Evolutionary conservation across 2,888 invertebrate genomes (phyloP), one percentile per base, ranked within the genome.

Genomic region (Fragum fragum): DNA sequence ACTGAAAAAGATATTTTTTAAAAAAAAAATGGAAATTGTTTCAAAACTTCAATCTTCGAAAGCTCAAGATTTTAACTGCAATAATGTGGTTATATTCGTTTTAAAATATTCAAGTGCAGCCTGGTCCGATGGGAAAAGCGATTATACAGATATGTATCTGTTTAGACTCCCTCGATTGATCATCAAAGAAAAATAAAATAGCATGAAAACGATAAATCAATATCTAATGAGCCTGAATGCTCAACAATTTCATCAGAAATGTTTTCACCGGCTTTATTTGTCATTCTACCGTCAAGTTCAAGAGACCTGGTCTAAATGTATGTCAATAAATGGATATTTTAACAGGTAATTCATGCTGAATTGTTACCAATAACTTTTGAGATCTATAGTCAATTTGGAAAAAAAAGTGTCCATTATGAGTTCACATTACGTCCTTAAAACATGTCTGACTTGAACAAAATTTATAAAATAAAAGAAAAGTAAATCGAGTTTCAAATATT

Each of bases 121-220:
- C n/a, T 47, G 14, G 47, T 47, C 47, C 47, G n/a, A 14, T 3
- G 47, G n/a, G 47, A 47, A 47, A 47, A 47, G n/a, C 47, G 47
- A 47, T 47, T 47, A 47, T 3, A n/a, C 61, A 3, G 61, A 61
- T 66, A 42, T 66, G 6, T 66, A 42, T 42, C 66, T 42, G 21
- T 42, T 32, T 66, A 42, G 66, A 16, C n/a, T 70, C 70, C 55
- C 52, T 70, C 28, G 52, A 70, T 59, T 70, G 69, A 70, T 21
- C 70, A 29, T 76, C 76, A 76, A 74, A 74, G 74, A 29, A 36
- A 36, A 28, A 18, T 52, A 66, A 66, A 68, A 74, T 53, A 59
- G 59, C 76, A 76, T 76, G 52, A 76, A 69, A 47, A 26, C 61
- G 69, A 76, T 70, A 57, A 36, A 68, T 75, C 75, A 69, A 69